Evolutionary conservation across 2,797 vertebrate genomes (phyloP).

Genomic region (Anolis apletophallus): DNA sequence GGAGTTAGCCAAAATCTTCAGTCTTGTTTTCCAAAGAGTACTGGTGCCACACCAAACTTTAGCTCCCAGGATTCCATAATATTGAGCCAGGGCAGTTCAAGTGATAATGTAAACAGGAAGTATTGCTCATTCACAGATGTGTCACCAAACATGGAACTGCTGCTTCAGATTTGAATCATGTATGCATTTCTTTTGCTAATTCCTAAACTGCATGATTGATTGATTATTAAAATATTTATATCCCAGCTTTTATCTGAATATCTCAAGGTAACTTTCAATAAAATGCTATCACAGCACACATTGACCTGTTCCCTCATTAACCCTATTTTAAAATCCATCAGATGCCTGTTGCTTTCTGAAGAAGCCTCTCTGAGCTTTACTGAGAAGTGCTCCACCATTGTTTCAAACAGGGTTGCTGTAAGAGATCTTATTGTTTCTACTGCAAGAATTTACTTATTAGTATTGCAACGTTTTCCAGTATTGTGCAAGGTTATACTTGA

Average conservation of each 20-base stretch:
- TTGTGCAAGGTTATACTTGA: conserved; percentile 15
- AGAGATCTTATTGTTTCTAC: neutral
- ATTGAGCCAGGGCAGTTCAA: too few species aligned
- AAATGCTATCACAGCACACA: neutral
- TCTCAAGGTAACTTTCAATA: neutral
- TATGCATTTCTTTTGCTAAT: neutral
- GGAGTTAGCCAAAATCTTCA: too few species aligned
- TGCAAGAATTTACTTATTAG: neutral
- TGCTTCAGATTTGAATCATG: neutral
- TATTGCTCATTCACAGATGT: neutral
- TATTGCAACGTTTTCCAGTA: neutral
- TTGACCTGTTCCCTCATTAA: neutral
- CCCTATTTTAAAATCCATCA: neutral
- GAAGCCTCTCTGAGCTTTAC: too few species aligned
- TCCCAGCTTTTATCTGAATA: too few species aligned
- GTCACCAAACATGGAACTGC: neutral
- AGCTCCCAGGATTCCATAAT: too few species aligned
- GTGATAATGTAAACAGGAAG: too few species aligned
- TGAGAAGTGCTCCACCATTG: neutral
- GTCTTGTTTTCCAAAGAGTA: too few species aligned
- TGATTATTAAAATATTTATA: too few species aligned
- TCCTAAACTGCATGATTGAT: neutral
- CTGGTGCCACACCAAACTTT: too few species aligned
- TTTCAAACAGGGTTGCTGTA: neutral
- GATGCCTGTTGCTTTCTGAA: neutral